Conservation (phyloP, 2,797 vertebrate genomes). For the Hemibagrus guttatus region DNA sequence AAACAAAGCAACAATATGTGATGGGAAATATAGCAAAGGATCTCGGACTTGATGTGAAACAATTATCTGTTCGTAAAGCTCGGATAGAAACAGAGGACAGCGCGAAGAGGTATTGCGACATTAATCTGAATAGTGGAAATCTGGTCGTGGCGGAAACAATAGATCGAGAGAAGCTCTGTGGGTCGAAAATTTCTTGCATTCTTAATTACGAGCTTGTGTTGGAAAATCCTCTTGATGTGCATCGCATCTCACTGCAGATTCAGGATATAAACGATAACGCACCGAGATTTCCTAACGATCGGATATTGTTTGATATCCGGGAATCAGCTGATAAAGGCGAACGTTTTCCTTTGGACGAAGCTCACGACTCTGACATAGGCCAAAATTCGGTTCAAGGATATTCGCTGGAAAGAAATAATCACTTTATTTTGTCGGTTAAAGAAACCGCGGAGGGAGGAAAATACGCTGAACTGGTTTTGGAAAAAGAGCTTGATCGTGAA, state of each 20-base stretch:
- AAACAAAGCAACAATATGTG: constrained; percentile 48
- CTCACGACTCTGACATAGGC: too few species aligned
- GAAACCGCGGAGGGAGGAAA: too few species aligned
- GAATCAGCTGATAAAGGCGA: too few species aligned
- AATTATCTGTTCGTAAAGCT: constrained; percentile 40
- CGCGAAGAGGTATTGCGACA: constrained; percentile 21
- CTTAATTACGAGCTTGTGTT: neutral
- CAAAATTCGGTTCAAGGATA: too few species aligned
- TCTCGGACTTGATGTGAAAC: constrained; percentile 48
- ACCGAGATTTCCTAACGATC: neutral
- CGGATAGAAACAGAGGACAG: constrained; percentile 39
- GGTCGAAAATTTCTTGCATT: neutral
- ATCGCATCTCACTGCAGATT: neutral
- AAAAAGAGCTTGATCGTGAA: too few species aligned
- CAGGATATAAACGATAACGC: neutral
- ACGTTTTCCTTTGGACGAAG: too few species aligned
- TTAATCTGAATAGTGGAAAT: constrained; percentile 8
- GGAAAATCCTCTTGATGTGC: constrained; percentile 6
- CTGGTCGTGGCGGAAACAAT: too few species aligned
- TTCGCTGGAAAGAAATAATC: too few species aligned
- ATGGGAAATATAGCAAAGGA: constrained; percentile 53
- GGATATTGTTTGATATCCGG: neutral
- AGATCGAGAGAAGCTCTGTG: too few species aligned
- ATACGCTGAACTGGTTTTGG: too few species aligned
- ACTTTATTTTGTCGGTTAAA: too few species aligned